Conservation (phyloP, 2,797 vertebrate species). For the Cryptoprocta ferox region DNA sequence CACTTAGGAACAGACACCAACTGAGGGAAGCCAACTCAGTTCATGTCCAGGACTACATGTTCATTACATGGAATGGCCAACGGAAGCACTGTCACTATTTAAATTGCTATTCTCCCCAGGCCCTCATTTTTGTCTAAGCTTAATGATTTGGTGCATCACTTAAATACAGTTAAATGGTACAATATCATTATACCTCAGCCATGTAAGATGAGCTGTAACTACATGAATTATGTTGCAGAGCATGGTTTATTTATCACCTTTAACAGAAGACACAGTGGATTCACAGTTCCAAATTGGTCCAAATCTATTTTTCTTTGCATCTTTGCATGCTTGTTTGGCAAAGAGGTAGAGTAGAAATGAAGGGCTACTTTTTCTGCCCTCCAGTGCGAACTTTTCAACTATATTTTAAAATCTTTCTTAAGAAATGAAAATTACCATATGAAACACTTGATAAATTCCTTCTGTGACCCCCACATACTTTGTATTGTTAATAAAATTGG, state of each 20-base stretch:
- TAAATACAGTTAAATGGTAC: not conserved
- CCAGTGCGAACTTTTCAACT: slow-evolving; percentile 45
- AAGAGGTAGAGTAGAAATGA: slow-evolving; percentile 32
- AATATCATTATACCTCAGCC: not conserved
- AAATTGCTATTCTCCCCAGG: not conserved
- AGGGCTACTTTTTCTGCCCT: slow-evolving; percentile 39
- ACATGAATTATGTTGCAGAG: not conserved
- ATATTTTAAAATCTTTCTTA: slow-evolving; percentile 56
- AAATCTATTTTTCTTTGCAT: slow-evolving; percentile 52
- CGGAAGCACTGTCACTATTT: not conserved
- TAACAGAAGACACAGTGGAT: not conserved
- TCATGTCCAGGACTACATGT: not conserved
- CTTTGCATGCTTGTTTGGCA: not conserved
- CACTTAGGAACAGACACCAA: not conserved
- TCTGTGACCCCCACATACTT: slow-evolving; percentile 43
- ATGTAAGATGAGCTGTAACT: not conserved
- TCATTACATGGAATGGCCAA: not conserved
- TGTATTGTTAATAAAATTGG: slow-evolving; percentile 76
- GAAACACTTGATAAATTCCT: slow-evolving; percentile 58
- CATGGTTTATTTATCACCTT: not conserved
- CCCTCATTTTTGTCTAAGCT: not conserved
- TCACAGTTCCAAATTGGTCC: not conserved
- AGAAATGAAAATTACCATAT: slow-evolving; percentile 55
- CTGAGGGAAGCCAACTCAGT: not conserved
- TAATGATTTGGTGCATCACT: not conserved